Conservation (phyloP, 2,113 vertebrate genomes). For the Brachionichthys hirsutus region DNA sequence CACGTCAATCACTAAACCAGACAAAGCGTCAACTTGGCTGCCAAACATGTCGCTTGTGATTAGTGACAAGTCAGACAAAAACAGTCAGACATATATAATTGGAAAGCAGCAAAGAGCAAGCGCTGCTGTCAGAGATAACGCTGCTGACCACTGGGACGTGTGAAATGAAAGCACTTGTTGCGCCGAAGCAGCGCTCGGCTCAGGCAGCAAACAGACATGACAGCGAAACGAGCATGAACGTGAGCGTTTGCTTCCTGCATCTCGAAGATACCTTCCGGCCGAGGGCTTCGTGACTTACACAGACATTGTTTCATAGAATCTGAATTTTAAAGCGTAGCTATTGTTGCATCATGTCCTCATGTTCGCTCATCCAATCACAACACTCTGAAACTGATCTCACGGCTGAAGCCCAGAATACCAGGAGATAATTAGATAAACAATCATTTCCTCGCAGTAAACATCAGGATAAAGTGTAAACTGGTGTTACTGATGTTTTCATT, state of each 20-base stretch:
- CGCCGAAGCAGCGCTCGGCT: conserved; percentile 8
- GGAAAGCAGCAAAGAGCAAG: conserved; percentile 28
- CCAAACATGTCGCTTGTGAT: conserved; percentile 32
- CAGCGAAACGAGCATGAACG: neutral
- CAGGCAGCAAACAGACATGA: neutral
- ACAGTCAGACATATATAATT: conserved; percentile 40
- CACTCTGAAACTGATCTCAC: conserved; percentile 10
- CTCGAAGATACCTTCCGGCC: neutral
- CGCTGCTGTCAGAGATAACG: conserved; percentile 43
- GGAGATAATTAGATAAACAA: conserved; percentile 39
- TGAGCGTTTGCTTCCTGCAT: neutral
- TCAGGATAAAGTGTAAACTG: neutral
- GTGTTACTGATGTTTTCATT: too few relatives aligned
- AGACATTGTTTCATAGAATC: neutral
- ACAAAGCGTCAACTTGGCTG: conserved; percentile 16
- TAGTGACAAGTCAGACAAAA: conserved; percentile 47
- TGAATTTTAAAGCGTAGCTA: conserved; percentile 3
- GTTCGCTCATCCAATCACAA: conserved; percentile 5
- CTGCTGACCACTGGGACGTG: conserved; percentile 34
- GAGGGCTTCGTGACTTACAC: conserved; percentile 14
- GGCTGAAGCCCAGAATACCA: conserved; percentile 34
- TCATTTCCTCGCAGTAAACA: conserved; percentile 17
- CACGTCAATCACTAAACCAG: conserved; percentile 34
- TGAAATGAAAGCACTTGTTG: conserved; percentile 47
- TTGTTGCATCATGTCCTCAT: conserved; percentile 18